Base-by-base conservation (phyloP, 2,113 vertebrate genomes). In the Halichoeres trimaculatus region DNA sequence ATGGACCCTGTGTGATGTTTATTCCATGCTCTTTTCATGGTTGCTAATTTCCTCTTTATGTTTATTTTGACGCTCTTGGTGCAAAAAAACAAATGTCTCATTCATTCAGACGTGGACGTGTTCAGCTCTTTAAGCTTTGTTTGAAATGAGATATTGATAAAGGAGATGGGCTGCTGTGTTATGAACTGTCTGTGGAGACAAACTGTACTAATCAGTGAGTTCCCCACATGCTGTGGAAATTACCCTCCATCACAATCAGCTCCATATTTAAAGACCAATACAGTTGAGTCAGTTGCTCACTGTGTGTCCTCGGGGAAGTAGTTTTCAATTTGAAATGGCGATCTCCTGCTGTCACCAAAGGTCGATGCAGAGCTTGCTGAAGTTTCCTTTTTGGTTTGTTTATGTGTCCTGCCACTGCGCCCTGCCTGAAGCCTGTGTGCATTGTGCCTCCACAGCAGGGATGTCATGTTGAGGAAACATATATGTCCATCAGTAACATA, bases 401-500 rank as follows among this genome's bases (percentile, higher is more conserved):
- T 56, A 50, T 26, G 23, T 36, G 45, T 35, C 38, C 54, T 71
- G 48, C 16, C 19, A 10, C 8, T 23, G 35, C 50, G 51, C 61
- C 19, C 24, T 19, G 52, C 62, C 50, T 55, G 56, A 50, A 55
- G 38, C 61, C 20, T 35, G 34, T 6, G 41, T 22, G 48, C 48
- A 35, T 22, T 57, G 43, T 65, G 76, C 53, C 41, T 40, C n/a
- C 67, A 51, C 51, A 57, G 75, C 71, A 76, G 48, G 8, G 9
- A 5, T 72, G 75, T 65, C 79, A 73, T 0, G 0, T 8, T 63
- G 26, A 65, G 54, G 30, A 41, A 47, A 72, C 66, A 24, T 10
- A 58, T 10, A 16, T 60, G 67, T 75, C 83, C 35, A 48, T 78
- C 75, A 85, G 35, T 12, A 17, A 62, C 23, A 34, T 50, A 26